A percentile compares a stretch with the other conserved stretches of the same genome.
These are phyloP conservation scores for Patella ulyssiponensis DNA, from an alignment of 2,888 invertebrate genomes.

Conservation along the genomic window DNA sequence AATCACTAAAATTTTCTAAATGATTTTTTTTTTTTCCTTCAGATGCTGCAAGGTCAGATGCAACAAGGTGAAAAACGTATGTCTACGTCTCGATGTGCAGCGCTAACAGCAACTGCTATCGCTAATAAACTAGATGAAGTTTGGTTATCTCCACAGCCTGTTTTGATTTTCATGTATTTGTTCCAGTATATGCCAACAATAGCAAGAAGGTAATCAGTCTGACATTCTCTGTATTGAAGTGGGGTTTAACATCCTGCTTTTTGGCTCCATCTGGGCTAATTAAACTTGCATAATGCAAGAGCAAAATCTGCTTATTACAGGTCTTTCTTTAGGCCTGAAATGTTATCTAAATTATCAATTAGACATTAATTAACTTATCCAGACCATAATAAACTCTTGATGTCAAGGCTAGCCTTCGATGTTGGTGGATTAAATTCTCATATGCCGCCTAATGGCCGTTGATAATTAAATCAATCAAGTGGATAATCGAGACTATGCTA, in stretches of 20 bases:
- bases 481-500: no score
- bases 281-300: no score
- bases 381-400: no score
- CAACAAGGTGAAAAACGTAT: constrained; percentile 65
- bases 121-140: constrained; percentile 77
- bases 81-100: constrained; percentile 74
- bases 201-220: constrained; percentile 49
- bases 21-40: constrained; percentile 7
- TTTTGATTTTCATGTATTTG: constrained; percentile 77
- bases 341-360: no score
- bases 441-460: no score
- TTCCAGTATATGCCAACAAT: constrained; percentile 77
- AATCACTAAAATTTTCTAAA: no score
- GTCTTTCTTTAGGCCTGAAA: no score
- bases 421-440: no score
- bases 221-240: not conserved
- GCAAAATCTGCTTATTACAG: no score
- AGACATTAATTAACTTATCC: no score
- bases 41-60: constrained; percentile 49
- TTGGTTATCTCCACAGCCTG: constrained; percentile 81
- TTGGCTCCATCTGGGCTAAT: not conserved
- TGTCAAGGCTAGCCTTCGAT: no score
- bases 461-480: no score
- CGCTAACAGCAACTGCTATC: constrained; percentile 74
- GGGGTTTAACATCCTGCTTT: not conserved